Evolutionary conservation across 53 echinoderm and acorn worm species (phyloP).

Genomic region (Mesocentrotus franciscanus): DNA sequence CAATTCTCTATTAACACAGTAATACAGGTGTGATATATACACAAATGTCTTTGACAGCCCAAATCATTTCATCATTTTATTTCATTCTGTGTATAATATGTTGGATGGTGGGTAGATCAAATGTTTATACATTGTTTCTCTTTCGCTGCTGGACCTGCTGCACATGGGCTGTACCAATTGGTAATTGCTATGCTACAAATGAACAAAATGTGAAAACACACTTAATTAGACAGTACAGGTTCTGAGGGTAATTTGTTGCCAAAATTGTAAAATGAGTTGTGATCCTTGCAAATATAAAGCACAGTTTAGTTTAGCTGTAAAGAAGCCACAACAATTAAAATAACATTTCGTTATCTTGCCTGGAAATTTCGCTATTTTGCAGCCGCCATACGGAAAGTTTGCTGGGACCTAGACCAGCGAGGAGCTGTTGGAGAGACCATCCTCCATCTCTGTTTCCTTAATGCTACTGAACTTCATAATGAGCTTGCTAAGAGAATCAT

Average conservation of each 20-base stretch:
- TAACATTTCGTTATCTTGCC: background rate
- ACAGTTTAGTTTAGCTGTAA: background rate
- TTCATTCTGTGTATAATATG: background rate
- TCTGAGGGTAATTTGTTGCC: background rate
- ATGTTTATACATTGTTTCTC: background rate
- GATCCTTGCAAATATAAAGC: background rate
- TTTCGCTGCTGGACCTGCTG: too few species aligned
- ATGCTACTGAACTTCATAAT: constrained; percentile 81
- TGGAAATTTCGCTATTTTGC: background rate
- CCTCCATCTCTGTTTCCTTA: constrained; percentile 93
- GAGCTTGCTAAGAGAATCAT: constrained; percentile 89
- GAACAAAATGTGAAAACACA: background rate
- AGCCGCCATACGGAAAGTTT: constrained; percentile 57
- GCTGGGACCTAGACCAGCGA: constrained; percentile 89
- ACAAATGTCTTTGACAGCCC: too few species aligned
- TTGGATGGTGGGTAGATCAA: too few species aligned
- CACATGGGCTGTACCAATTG: background rate
- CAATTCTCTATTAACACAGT: background rate
- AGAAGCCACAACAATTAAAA: background rate
- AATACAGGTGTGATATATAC: too few species aligned
- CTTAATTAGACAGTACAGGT: background rate
- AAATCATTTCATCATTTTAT: too few species aligned
- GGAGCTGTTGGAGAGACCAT: constrained; percentile 94
- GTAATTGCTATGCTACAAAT: background rate
- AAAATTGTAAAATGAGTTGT: background rate